These are phyloP conservation scores for Eupithecia pulchellata DNA, from an alignment of 2,888 invertebrate species.

Conservation along the genomic window DNA sequence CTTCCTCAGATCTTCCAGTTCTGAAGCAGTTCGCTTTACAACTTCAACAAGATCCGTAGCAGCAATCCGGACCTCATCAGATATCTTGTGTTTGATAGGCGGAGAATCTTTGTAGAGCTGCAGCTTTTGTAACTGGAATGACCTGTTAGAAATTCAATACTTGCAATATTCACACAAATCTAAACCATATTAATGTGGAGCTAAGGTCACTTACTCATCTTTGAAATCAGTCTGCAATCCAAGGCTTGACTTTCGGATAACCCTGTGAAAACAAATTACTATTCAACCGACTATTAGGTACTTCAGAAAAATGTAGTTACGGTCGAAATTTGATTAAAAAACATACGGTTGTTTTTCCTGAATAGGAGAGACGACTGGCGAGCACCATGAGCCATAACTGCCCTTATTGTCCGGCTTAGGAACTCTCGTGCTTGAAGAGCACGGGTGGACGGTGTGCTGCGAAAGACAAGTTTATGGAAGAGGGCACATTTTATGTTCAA, in stretches of 20 bases:
- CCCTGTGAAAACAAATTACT: conserved; percentile 24
- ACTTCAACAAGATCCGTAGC: conserved; percentile 62
- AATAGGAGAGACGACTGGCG: conserved; percentile 65
- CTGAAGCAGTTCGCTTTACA: conserved; percentile 55
- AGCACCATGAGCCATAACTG: conserved; percentile 74
- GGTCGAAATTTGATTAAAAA: neutral
- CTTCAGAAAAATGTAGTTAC: neutral
- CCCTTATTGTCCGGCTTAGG: conserved; percentile 46
- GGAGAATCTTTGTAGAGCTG: conserved; percentile 29
- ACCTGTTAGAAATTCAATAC: conserved; percentile 26
- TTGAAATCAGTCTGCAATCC: conserved; percentile 16
- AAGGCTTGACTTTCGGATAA: conserved; percentile 15
- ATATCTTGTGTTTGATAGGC: conserved; percentile 24
- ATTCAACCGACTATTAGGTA: neutral
- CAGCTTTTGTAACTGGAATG: conserved; percentile 31
- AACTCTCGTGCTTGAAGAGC: conserved; percentile 48
- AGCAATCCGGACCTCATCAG: conserved; percentile 51
- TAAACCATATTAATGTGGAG: neutral
- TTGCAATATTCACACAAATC: neutral
- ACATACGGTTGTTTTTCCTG: conserved; percentile 60
- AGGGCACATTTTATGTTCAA: conserved; percentile 7
- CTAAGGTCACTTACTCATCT: conserved; percentile 29
- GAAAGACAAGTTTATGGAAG: conserved; percentile 41
- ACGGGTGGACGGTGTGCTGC: conserved; percentile 75
- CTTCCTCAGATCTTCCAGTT: conserved; percentile 61